phyloP scores from a whole-genome alignment of 1,140 invertebrate species.

The Brachionus paranguensis region DNA sequence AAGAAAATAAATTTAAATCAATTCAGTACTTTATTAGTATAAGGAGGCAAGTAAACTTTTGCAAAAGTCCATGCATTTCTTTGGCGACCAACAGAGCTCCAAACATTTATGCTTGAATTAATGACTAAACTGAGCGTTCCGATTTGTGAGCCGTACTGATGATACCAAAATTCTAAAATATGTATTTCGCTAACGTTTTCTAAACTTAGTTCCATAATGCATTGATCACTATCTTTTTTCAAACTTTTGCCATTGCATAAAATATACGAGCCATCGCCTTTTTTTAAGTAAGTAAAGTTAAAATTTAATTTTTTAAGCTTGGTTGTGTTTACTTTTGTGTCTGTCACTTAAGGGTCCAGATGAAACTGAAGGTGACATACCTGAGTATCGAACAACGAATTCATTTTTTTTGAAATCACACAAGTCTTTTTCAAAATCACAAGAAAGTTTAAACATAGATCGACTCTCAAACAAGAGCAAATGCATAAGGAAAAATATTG shows the following conservation, averaged over 20 bases:
- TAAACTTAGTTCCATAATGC: neutral
- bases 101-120: neutral
- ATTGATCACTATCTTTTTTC: neutral
- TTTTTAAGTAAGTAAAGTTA: neutral
- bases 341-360: conserved; percentile 2
- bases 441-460: neutral
- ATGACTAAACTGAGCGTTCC: neutral
- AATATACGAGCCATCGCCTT: neutral
- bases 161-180: neutral
- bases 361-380: neutral
- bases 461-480: neutral
- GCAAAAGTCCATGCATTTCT: neutral
- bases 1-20: neutral
- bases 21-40: neutral
- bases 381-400: neutral
- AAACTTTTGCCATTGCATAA: neutral
- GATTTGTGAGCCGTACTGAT: neutral
- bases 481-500: neutral
- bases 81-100: neutral
- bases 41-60: neutral
- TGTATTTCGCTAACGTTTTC: neutral
- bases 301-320: neutral
- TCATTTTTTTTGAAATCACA: neutral
- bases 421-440: conserved; percentile 21
- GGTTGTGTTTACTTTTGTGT: neutral